These are phyloP conservation scores for Embiotoca jacksoni DNA, from an alignment of 2,113 vertebrate species.

Conservation along the genomic window DNA sequence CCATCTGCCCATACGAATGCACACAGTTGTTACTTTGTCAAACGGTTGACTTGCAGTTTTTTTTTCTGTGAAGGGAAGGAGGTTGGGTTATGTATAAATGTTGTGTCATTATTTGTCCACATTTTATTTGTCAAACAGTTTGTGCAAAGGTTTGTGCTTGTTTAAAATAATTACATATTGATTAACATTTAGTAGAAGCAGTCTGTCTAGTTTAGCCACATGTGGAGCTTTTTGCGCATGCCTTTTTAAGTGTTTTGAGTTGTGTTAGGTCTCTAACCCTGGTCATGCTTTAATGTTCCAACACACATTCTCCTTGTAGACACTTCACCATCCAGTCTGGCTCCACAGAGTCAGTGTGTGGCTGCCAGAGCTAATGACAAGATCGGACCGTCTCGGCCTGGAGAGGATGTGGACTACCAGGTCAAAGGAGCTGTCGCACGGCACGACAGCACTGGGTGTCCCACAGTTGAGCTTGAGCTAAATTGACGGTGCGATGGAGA, in stretches of 20 bases:
- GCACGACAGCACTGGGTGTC: constrained; percentile 89
- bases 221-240: not conserved
- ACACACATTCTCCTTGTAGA: constrained; percentile 8
- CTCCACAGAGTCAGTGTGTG: constrained; percentile 49
- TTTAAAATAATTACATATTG: not conserved
- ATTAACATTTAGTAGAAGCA: too few species aligned
- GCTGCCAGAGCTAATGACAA: constrained; percentile 69
- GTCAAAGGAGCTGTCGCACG: constrained; percentile 82
- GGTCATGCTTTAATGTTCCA: constrained; percentile 18
- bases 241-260: not conserved
- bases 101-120: too few species aligned
- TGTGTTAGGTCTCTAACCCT: not conserved
- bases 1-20: constrained; percentile 22
- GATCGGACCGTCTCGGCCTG: constrained; percentile 67
- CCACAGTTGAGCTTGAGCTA: constrained; percentile 86
- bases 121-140: too few species aligned
- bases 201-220: not conserved
- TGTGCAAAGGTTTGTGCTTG: not conserved
- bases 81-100: too few species aligned
- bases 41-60: constrained; percentile 2
- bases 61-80: not conserved
- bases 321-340: constrained; percentile 16
- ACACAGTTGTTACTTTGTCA: not conserved
- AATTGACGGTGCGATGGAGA: constrained; percentile 78
- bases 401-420: constrained; percentile 76